Percentiles rank a stretch among this genome's conserved stretches.
These are phyloP conservation scores for Drosophila melanosoma DNA, from an alignment of 2,888 invertebrate species.

Conservation along the genomic window DNA sequence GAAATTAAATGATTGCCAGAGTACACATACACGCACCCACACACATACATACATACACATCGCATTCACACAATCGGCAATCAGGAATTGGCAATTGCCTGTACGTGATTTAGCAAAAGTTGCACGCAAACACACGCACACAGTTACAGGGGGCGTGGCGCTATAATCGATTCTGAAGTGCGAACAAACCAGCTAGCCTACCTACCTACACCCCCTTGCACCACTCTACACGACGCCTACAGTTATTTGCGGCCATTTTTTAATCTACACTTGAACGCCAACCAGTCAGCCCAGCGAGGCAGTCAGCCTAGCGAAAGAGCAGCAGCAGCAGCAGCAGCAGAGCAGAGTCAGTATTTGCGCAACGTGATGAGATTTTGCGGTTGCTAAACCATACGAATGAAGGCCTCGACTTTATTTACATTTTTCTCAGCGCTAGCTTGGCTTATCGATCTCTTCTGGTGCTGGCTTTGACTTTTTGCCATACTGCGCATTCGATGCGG, in stretches of 20 bases:
- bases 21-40: slow-evolving; percentile 14
- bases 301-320: not conserved
- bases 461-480: slow-evolving; percentile 31
- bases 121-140: slow-evolving; percentile 19
- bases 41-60: slow-evolving; percentile 25
- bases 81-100: slow-evolving; percentile 67
- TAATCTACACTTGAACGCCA: slow-evolving; percentile 78
- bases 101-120: slow-evolving; percentile 75
- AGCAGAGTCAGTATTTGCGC: slow-evolving; percentile 72
- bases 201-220: slow-evolving; percentile 13
- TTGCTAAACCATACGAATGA: slow-evolving; percentile 51
- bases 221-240: slow-evolving; percentile 34
- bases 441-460: slow-evolving; percentile 66
- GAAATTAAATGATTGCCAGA: slow-evolving; percentile 46
- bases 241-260: slow-evolving; percentile 79
- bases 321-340: slow-evolving; percentile 36
- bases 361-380: slow-evolving; percentile 81
- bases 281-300: slow-evolving; percentile 19
- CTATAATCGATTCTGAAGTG: slow-evolving; percentile 77
- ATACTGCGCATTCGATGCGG: slow-evolving; percentile 43
- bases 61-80: slow-evolving; percentile 54
- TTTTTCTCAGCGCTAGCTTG: slow-evolving; percentile 52
- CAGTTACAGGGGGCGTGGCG: slow-evolving; percentile 42
- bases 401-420: slow-evolving; percentile 65
- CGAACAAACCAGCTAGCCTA: slow-evolving; percentile 50